These are phyloP conservation scores for Catotricha subobsoleta DNA, from an alignment of 2,888 invertebrate species.

Conservation along the genomic window DNA sequence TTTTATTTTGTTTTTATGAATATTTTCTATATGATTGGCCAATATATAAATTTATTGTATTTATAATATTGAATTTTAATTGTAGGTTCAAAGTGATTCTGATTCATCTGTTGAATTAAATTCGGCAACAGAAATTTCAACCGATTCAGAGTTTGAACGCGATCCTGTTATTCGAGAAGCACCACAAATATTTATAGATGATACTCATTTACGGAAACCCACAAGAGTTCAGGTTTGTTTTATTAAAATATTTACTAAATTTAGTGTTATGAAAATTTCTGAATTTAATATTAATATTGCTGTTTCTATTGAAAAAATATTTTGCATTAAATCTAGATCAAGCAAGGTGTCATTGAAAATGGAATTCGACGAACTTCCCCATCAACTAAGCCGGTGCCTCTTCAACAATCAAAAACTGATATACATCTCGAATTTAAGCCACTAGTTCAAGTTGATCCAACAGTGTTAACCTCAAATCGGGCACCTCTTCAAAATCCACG, in stretches of 20 bases:
- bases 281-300: neutral
- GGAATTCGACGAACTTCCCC: slow-evolving; percentile 8
- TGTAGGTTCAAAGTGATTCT: slow-evolving; percentile 47
- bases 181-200: slow-evolving; percentile 59
- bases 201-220: slow-evolving; percentile 39
- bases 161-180: slow-evolving; percentile 49
- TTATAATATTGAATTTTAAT: slow-evolving; percentile 7
- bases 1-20: too few relatives aligned
- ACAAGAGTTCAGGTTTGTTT: slow-evolving; percentile 44
- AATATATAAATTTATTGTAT: slow-evolving; percentile 4
- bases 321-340: slow-evolving; percentile 17
- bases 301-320: neutral
- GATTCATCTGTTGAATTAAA: slow-evolving; percentile 53
- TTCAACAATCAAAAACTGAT: slow-evolving; percentile 14
- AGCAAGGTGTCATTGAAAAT: slow-evolving; percentile 22
- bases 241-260: neutral
- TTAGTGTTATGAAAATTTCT: too few relatives aligned
- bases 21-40: too few relatives aligned
- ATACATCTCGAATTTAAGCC: slow-evolving; percentile 26
- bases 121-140: slow-evolving; percentile 80
- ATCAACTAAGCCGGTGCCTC: slow-evolving; percentile 4
- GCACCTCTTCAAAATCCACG: slow-evolving; percentile 37
- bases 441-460: slow-evolving; percentile 29
- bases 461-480: slow-evolving; percentile 22
- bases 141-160: slow-evolving; percentile 81